Evolutionary conservation across 2,888 invertebrate species (phyloP), one percentile per base, ranked within the genome.

Genomic region (Caenorhabditis doughertyi): DNA sequence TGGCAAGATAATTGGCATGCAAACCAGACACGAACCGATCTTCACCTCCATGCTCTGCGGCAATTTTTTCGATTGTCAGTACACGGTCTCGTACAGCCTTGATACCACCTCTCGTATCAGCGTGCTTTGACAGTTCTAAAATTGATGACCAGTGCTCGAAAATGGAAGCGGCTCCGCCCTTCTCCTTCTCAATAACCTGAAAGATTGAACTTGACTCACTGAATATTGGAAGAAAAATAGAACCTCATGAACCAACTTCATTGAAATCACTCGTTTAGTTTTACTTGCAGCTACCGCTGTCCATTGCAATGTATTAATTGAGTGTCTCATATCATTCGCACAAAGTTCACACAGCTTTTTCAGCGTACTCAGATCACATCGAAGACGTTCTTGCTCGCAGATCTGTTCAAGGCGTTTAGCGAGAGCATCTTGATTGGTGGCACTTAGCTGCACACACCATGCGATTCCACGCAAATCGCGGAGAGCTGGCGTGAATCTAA

Each of bases 401-500:
- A 93, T 92, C 56, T 84, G 58, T 64, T 94, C 90, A 72, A 98
- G 93, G 53, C 96, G 92, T 74, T 93, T 93, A 3, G 94, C 94
- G 49, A 95, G 92, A 86, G 92, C 92, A 11, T 92, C 87, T n/a
- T 79, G 60, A 53, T 84, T 86, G n/a, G 89, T 88, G 8, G 90
- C 91, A 3, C 92, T 92, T 76, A 93, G 92, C 83, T 94, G 94
- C 7, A 97, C 93, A 7, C 96, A 94, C 79, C 96, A 94, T 0
- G 96, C 95, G 49, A 95, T 94, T 86, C 95, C 95, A 79, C 96
- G 94, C 77, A 97, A 92, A 18, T 95, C 94, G 76, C 97, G 94
- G 81, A 99, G 93, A 0, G 97, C 95, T 0, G 97, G 95, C 5
- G 92, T 92, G 90, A 92, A 93, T 82, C 93, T 93, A 79, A 47